Evolutionary conservation across 1,140 invertebrate species (phyloP).

Genomic region (Ctenoplectra terminalis): DNA sequence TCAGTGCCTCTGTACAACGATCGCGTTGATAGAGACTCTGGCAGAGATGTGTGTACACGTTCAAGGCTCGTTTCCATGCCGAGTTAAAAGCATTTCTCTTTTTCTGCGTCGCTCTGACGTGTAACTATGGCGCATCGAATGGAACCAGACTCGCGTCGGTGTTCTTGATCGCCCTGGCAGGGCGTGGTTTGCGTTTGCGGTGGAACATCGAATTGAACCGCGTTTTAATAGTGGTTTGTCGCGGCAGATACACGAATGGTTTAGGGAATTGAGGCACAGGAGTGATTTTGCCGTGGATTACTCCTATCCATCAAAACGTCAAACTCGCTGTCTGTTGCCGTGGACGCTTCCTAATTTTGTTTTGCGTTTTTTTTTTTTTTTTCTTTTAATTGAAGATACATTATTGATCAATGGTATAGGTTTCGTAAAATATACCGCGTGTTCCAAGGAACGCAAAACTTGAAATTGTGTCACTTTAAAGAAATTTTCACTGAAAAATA

Average conservation of each 20-base stretch:
- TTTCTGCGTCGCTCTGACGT: neutral
- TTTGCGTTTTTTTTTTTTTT: neutral
- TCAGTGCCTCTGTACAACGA: neutral
- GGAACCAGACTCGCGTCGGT: neutral
- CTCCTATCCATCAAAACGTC: constrained; percentile 30
- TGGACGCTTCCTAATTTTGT: neutral
- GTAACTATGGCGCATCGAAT: constrained; percentile 12
- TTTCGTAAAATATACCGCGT: too few species aligned
- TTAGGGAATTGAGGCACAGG: neutral
- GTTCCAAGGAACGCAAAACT: too few species aligned
- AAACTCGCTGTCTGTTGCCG: neutral
- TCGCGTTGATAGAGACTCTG: neutral
- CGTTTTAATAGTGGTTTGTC: constrained; percentile 41
- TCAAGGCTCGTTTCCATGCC: neutral
- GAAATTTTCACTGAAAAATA: too few species aligned
- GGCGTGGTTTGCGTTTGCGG: constrained; percentile 14
- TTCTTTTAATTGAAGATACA: neutral
- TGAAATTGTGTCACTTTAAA: too few species aligned
- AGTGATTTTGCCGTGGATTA: constrained; percentile 36
- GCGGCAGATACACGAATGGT: constrained; percentile 11
- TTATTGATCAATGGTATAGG: too few species aligned
- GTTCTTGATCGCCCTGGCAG: constrained; percentile 6
- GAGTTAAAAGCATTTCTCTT: constrained; percentile 25
- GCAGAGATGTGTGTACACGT: neutral
- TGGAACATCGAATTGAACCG: constrained; percentile 17